Percentiles rank a stretch among this genome's conserved stretches.
Evolutionary conservation across 2,888 invertebrate species (phyloP).

Genomic region (Pristionchus japonicus): DNA sequence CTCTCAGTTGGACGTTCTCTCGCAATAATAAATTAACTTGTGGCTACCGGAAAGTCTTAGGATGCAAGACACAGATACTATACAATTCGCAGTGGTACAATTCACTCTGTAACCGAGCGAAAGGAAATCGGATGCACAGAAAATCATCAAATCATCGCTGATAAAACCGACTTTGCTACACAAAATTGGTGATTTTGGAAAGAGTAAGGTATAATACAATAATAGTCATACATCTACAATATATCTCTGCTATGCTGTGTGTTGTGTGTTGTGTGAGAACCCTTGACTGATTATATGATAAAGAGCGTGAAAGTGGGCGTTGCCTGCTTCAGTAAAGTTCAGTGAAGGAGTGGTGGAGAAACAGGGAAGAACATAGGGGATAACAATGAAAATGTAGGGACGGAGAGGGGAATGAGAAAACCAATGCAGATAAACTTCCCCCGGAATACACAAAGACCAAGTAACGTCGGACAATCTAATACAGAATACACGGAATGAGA

Average conservation of each 20-base stretch:
- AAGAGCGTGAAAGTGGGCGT: conserved; percentile 44
- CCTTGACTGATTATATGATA: conserved; percentile 37
- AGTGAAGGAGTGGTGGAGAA: not conserved
- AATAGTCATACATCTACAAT: not conserved
- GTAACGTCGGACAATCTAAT: conserved; percentile 44
- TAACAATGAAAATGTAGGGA: conserved; percentile 44
- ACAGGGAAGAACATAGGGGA: conserved; percentile 39
- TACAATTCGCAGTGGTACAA: conserved; percentile 18
- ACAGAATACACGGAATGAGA: conserved; percentile 47
- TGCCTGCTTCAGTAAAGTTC: conserved; percentile 25
- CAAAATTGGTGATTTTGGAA: not conserved
- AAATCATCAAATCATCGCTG: not conserved
- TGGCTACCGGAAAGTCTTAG: conserved; percentile 33
- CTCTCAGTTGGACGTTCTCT: conserved; percentile 11
- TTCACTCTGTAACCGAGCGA: conserved; percentile 32
- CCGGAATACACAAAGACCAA: conserved; percentile 1
- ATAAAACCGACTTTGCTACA: conserved; percentile 33
- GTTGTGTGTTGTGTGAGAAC: conserved; percentile 39
- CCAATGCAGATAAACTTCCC: conserved; percentile 47
- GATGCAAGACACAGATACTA: conserved; percentile 14
- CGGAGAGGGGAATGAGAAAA: conserved; percentile 4
- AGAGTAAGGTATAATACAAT: conserved; percentile 22
- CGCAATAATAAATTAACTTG: conserved; percentile 30
- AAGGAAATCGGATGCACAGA: not conserved
- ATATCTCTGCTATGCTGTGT: conserved; percentile 47